Evolutionary conservation across 1,140 invertebrate genomes (phyloP).

Genomic region (Tribolium madens): DNA sequence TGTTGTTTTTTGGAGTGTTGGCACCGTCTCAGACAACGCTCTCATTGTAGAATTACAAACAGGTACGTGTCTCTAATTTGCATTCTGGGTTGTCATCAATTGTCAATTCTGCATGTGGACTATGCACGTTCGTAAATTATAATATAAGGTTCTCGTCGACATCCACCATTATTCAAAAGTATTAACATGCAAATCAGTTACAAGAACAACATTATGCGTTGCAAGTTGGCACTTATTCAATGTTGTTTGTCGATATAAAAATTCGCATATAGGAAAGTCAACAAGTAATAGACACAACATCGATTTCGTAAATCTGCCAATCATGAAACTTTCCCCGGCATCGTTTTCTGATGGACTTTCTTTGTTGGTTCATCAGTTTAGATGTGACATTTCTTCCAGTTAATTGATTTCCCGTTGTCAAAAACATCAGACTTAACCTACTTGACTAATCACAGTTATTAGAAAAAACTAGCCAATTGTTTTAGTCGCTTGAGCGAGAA

Average conservation of each 20-base stretch:
- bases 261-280: constrained; percentile 24
- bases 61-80: constrained; percentile 38
- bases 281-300: constrained; percentile 12
- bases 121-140: constrained; percentile 11
- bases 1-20: constrained; percentile 2
- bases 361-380: constrained; percentile 29
- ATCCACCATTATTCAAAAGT: constrained; percentile 35
- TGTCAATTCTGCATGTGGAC: constrained; percentile 32
- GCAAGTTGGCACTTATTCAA: constrained; percentile 33
- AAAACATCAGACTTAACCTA: constrained; percentile 8
- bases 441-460: neutral
- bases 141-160: constrained; percentile 16
- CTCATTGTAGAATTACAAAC: constrained; percentile 27
- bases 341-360: constrained; percentile 20
- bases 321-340: constrained; percentile 23
- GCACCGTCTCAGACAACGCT: constrained; percentile 1
- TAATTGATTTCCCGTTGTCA: constrained; percentile 1
- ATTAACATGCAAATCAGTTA: constrained; percentile 38
- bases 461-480: constrained; percentile 17
- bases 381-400: neutral
- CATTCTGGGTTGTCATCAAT: constrained; percentile 34
- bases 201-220: constrained; percentile 33
- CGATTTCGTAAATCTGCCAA: constrained; percentile 35
- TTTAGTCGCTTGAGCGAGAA: constrained; percentile 1
- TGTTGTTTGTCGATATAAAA: constrained; percentile 30